These are phyloP conservation scores for Anolis sagrei DNA, from an alignment of 2,113 vertebrate genomes.

Conservation along the genomic window DNA sequence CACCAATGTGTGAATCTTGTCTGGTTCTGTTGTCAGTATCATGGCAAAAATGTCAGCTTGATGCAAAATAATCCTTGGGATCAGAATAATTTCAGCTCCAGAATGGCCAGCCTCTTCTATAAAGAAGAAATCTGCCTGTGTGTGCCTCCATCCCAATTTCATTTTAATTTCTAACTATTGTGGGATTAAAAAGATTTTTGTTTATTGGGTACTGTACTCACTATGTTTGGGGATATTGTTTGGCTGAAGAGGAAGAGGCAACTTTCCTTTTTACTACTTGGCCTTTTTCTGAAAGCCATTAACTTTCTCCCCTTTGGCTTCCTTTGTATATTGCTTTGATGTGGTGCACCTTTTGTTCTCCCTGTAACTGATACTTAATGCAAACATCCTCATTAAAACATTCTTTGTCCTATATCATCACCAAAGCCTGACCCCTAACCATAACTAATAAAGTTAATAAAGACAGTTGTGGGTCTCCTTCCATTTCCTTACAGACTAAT, in stretches of 20 bases:
- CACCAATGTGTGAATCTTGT: conserved; percentile 47
- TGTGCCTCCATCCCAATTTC: conserved; percentile 9
- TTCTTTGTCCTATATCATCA: fast-evolving
- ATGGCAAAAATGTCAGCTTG: conserved; percentile 65
- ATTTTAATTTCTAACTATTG: background rate
- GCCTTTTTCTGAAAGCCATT: conserved; percentile 43
- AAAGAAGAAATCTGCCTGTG: conserved; percentile 54
- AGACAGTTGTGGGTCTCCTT: background rate
- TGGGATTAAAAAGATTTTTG: conserved; percentile 26
- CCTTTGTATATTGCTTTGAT: conserved; percentile 51
- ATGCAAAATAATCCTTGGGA: conserved; percentile 46
- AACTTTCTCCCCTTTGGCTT: conserved; percentile 28
- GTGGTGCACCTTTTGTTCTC: conserved; percentile 30
- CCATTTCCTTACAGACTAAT: background rate
- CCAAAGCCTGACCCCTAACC: conserved; percentile 5
- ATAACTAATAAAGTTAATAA: background rate
- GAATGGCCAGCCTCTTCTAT: conserved; percentile 36
- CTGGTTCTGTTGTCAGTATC: conserved; percentile 63
- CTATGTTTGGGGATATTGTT: conserved; percentile 19
- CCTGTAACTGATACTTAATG: conserved; percentile 7
- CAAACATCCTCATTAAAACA: conserved; percentile 34
- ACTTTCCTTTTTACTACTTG: conserved; percentile 45
- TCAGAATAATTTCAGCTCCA: conserved; percentile 56
- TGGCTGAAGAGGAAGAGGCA: background rate
- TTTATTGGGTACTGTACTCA: conserved; percentile 37